These are phyloP conservation scores for Thelaira solivaga DNA, from an alignment of 2,888 invertebrate species.

Conservation along the genomic window DNA sequence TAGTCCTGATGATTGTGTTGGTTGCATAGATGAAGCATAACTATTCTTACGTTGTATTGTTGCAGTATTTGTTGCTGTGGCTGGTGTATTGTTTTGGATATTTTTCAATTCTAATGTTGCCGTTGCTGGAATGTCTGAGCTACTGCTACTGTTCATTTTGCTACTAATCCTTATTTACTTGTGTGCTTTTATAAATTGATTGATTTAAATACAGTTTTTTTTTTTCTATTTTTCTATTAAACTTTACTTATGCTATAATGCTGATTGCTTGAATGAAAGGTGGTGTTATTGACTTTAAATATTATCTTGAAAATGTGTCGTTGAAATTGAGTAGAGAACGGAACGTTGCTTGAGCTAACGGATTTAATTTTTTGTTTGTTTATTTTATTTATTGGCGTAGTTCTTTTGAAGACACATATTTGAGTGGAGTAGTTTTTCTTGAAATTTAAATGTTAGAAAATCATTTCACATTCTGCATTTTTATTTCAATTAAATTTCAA, in stretches of 20 bases:
- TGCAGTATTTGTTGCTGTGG: conserved; percentile 2
- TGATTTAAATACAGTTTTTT: conserved; percentile 47
- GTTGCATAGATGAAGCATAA: conserved; percentile 28
- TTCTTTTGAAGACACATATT: conserved; percentile 32
- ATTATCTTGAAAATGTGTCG: conserved; percentile 6
- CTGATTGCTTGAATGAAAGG: neutral
- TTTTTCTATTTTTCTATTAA: neutral
- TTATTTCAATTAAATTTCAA: conserved; percentile 54
- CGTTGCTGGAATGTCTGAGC: conserved; percentile 34
- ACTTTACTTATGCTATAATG: neutral
- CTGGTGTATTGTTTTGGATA: conserved; percentile 46
- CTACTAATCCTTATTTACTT: conserved; percentile 52
- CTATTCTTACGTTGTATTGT: conserved; percentile 18
- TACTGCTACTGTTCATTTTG: conserved; percentile 47
- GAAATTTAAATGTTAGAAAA: too few species aligned
- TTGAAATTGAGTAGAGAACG: conserved; percentile 8
- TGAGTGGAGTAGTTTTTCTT: conserved; percentile 1
- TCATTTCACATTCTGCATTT: too few species aligned
- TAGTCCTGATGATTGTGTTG: conserved; percentile 11
- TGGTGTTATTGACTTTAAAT: conserved; percentile 19
- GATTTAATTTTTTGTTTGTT: conserved; percentile 27
- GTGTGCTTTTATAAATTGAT: conserved; percentile 48
- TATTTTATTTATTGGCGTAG: neutral
- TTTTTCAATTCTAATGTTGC: conserved; percentile 51
- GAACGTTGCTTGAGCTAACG: conserved; percentile 26